Evolutionary conservation across 2,797 vertebrate species (phyloP), one percentile per base, ranked within the genome.

Genomic region (Anguilla anguilla): DNA sequence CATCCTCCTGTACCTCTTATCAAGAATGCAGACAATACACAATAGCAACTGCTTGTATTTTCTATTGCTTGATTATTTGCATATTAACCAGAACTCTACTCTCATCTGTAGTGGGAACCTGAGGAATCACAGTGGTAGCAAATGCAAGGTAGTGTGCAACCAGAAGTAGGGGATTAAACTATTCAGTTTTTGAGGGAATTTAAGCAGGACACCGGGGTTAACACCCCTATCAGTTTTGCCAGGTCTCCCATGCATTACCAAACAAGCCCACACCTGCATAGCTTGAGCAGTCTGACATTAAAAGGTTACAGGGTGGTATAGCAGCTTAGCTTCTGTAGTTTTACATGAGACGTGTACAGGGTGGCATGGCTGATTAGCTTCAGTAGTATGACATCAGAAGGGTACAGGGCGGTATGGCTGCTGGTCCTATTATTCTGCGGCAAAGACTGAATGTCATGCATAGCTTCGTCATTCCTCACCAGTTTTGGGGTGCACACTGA

Each of bases 401-500:
- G 17, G 59, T 64, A 25, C 59, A 64, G 3, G 59, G 22, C 59
- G 2, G 59, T 19, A 17, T 22, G 59, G 59, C 59, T 64, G 22
- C 17, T 64, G 59, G 59, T 64, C 64, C 25, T 28, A 69, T 6
- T n/a, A 69, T 28, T 69, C 6, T 11, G 6, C 64, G 7, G 64
- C 25, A 69, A 69, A 69, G 64, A n/a, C 7, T 69, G 59, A 69
- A 69, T 2, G 64, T 28, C 7, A 28, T 9, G 28, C 64, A 69
- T 7, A 69, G 25, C 25, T 69, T 69, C 10, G 19, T 28, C 19
- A 69, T 9, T 69, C 9, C 74, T 79, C 31, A 98, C 98, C 98
- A 89, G 98, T 99, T 94, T 99, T 99, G 81, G 98, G 98, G 91
- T 99, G 98, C 39, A 99, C 97, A 7, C 98, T 99, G 91, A 99